Percentiles rank a stretch among this genome's conserved stretches.
These are phyloP conservation scores for Crossaster papposus DNA, from an alignment of 53 echinoderm and acorn worm species.

Conservation along the genomic window DNA sequence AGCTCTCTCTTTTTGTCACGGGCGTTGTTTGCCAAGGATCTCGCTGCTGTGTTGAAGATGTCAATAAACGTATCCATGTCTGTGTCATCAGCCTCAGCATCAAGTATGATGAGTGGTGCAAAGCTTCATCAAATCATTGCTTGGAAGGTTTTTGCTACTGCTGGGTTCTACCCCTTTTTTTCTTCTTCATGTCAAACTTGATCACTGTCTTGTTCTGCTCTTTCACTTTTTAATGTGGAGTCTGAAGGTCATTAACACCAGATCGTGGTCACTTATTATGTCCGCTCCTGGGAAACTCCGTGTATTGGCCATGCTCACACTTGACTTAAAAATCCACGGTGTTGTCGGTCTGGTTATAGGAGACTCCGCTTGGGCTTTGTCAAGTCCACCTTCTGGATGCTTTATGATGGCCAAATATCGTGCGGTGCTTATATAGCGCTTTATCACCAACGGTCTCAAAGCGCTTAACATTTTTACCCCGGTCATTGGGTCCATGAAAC, in stretches of 20 bases:
- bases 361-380: constrained; percentile 47
- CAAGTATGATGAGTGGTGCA: constrained; percentile 5
- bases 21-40: no score
- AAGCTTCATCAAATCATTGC: constrained; percentile 40
- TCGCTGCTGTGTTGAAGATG: not conserved
- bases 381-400: constrained; percentile 40
- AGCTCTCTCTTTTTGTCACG: no score
- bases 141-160: constrained; percentile 15
- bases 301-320: constrained; percentile 40
- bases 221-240: constrained; percentile 20
- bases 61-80: no score
- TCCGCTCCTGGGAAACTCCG: constrained; percentile 48
- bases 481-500: no score
- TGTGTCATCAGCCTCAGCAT: not conserved
- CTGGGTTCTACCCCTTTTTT: constrained; percentile 55
- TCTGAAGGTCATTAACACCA: constrained; percentile 41
- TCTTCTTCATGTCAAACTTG: constrained; percentile 49
- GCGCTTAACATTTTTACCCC: no score
- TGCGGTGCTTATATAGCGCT: no score
- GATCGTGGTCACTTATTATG: constrained; percentile 52
- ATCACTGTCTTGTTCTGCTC: constrained; percentile 1
- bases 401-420: constrained; percentile 54
- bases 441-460: no score
- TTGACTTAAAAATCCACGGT: constrained; percentile 63
- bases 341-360: constrained; percentile 66